These are phyloP conservation scores for Zygogramma bicolorata DNA, from an alignment of 2,888 invertebrate genomes.

Conservation along the genomic window DNA sequence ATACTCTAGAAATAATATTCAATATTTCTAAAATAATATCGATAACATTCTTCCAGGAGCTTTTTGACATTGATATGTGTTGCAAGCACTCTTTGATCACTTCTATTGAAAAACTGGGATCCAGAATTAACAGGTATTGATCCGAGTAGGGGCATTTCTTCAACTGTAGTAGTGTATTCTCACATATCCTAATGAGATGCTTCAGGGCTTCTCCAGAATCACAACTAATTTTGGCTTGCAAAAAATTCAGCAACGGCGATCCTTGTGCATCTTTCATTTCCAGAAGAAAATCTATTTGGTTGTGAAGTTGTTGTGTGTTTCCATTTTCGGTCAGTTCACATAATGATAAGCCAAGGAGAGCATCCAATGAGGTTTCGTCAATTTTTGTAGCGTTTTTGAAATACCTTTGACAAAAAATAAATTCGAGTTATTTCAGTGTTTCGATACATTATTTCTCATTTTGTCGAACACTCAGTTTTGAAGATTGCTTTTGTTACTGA, in stretches of 20 bases:
- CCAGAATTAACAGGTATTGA: constrained; percentile 79
- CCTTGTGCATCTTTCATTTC: constrained; percentile 81
- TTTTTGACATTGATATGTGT: constrained; percentile 71
- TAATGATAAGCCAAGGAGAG: constrained; percentile 84
- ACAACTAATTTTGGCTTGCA: constrained; percentile 76
- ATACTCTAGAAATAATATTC: constrained; percentile 79
- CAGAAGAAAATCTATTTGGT: constrained; percentile 88
- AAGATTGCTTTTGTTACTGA: no score
- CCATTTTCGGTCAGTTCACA: constrained; percentile 85
- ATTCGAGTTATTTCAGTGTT: not conserved
- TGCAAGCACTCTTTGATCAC: constrained; percentile 82
- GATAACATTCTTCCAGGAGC: constrained; percentile 22
- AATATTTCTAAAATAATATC: constrained; percentile 66
- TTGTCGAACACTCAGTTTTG: no score
- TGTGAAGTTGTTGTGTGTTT: constrained; percentile 78
- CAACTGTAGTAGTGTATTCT: constrained; percentile 68
- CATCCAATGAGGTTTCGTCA: constrained; percentile 84
- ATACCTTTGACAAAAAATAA: constrained; percentile 17
- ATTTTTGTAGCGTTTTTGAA: constrained; percentile 79
- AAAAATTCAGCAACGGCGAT: constrained; percentile 75
- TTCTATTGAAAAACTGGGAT: constrained; percentile 88
- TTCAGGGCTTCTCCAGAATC: constrained; percentile 71
- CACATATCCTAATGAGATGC: constrained; percentile 74
- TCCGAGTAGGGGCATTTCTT: constrained; percentile 78
- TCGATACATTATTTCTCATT: no score